Evolutionary conservation across 1,140 invertebrate species (phyloP), one percentile per base, ranked within the genome.

Genomic region (Cylas formicarius): DNA sequence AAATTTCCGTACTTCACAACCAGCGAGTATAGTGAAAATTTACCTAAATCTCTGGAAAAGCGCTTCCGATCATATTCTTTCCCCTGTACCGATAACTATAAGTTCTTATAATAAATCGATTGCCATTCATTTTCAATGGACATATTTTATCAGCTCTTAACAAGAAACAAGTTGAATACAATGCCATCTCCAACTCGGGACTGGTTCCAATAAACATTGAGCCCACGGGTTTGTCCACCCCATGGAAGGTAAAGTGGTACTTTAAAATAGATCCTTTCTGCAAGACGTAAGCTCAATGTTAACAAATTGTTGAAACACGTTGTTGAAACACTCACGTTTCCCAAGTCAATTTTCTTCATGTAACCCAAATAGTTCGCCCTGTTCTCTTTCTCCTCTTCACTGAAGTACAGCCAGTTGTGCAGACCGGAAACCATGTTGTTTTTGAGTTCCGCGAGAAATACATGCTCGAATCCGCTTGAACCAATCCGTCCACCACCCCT

Each of bases 361-460:
- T 84, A 89, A 8, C 88, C 87, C 46, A 86, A 74, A 63, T 93
- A 92, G 64, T 90, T 80, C 0, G 78, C 76, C 33, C 71, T 67
- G 17, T 70, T 71, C 11, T 68, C 71, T 13, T 60, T 54, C 69
- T 94, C 89, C 67, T 88, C 79, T 37, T 75, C 72, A 21, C 75
- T 73, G 39, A 86, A 89, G 60, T 84, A 88, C n/a, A 92, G 71
- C 89, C 89, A 93, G 62, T 90, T 91, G 61, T 93, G 89, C 39
- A 92, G 70, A 8, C 90, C 90, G 56, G 72, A 72, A 22, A 92
- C 75, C 56, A 83, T 76, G n/a, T 75, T 67, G 56, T 78, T 77
- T 67, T 87, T 82, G 0, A 88, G 67, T 73, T 93, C 89, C 0
- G 85, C 81, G 2, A 93, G 68, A 61, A 91, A 92, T 16, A 88